Conservation (phyloP, 2,888 invertebrate species). For the Andrena hattorfiana region DNA sequence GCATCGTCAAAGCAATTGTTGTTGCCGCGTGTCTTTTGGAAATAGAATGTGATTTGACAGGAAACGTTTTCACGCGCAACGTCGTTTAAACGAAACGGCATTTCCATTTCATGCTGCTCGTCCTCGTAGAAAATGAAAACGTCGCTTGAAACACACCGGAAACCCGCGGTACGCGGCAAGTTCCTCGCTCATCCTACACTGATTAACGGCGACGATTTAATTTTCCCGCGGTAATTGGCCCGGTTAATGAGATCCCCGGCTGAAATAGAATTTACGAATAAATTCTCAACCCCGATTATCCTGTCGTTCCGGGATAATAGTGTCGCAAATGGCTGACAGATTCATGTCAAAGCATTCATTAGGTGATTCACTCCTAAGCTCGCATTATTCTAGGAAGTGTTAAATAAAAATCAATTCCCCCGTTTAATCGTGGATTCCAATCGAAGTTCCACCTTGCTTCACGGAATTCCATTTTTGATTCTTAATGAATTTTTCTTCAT, state of each 20-base stretch:
- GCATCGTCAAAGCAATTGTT: background rate
- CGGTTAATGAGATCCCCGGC: slow-evolving; percentile 29
- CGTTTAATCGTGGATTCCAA: background rate
- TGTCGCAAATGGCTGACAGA: slow-evolving; percentile 12
- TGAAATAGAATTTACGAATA: slow-evolving; percentile 43
- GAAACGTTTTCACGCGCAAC: background rate
- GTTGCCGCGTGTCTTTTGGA: background rate
- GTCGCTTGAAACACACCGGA: background rate
- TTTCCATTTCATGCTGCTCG: background rate
- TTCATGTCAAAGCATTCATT: slow-evolving; percentile 17
- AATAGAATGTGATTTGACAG: slow-evolving; percentile 20
- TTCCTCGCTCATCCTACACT: background rate
- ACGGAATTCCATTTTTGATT: background rate
- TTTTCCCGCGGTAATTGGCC: slow-evolving; percentile 27
- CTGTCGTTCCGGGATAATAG: slow-evolving; percentile 1
- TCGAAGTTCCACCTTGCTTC: too few species aligned
- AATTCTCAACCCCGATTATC: slow-evolving; percentile 35
- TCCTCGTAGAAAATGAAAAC: background rate
- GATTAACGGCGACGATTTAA: slow-evolving; percentile 27
- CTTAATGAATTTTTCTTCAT: background rate
- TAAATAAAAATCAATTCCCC: background rate
- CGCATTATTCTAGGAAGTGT: background rate
- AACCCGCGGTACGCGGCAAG: background rate
- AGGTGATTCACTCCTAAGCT: background rate
- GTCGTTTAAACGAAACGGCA: background rate